Evolutionary conservation across 2,797 vertebrate species (phyloP), one percentile per base, ranked within the genome.

Genomic region (Echeneis naucrates): DNA sequence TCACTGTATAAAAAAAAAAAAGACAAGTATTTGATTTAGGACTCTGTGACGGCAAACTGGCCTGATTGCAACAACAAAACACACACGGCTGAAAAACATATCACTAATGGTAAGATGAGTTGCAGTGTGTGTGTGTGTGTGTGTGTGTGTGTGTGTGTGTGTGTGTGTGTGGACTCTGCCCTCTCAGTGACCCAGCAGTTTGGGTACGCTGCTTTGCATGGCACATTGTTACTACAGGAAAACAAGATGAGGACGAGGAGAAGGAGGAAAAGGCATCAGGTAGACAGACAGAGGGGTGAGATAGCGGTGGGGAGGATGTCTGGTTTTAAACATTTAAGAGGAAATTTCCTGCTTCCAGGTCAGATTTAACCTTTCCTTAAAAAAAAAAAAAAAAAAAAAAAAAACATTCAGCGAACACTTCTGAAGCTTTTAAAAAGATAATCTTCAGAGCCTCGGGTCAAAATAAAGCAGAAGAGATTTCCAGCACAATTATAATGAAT

Each of bases 201-300:
- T 45, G 56, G 61, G 67, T 8, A 52, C 60, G 71, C 55, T 6
- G 48, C 44, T 87, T 86, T 87, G 83, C 84, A 86, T 85, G 72
- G 53, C 51, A 68, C 54, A 76, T 68, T 75, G 58, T 59, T 72
- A 16, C 17, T 27, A 55, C 61, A 64, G 69, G 64, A 80, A 83
- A 42, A 66, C 37, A 62, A 62, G 63, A 82, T 44, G 40, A 62
- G 45, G 58, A 78, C 11, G 13, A 26, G 42, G 52, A 53, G 32
- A 52, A 53, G 32, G 55, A 59, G 62, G 40, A 52, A 52, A 59
- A 23, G 14, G 55, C 66, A 45, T 47, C 35, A 35, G 19, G 38
- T 54, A 35, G 64, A 30, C 37, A 35, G 65, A 33, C 16, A 13
- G 59, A 59, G 3, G 26, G 19, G 2, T 26, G 37, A 23, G 24